Evolutionary conservation across 2,888 invertebrate species (phyloP).

Genomic region (Epistrophella euchroma): DNA sequence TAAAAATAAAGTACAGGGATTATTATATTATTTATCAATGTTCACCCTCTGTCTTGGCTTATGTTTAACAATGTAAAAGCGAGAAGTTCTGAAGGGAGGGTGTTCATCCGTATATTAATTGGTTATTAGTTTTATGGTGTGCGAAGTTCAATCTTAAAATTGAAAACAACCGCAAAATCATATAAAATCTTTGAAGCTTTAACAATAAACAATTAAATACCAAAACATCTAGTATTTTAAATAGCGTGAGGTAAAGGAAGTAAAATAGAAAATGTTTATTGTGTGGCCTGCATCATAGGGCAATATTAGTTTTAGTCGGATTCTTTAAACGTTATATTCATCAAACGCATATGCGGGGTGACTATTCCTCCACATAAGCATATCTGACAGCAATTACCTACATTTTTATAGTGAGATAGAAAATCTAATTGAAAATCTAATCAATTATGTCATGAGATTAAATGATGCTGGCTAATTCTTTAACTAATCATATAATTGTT

Average conservation of each 20-base stretch:
- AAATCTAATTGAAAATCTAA: not conserved
- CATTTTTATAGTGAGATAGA: not conserved
- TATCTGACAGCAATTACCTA: not conserved
- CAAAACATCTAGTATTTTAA: not conserved
- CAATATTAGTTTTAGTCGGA: not conserved
- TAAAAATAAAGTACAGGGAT: slow-evolving; percentile 14
- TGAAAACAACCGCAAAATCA: slow-evolving; percentile 8
- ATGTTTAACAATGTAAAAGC: slow-evolving; percentile 33
- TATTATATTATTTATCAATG: slow-evolving; percentile 4
- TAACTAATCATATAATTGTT: not conserved
- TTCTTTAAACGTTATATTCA: not conserved
- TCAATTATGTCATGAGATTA: not conserved
- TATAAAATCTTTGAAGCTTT: slow-evolving; percentile 14
- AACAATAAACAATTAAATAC: not conserved
- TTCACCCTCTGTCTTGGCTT: slow-evolving; percentile 34
- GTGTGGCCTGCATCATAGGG: slow-evolving; percentile 2
- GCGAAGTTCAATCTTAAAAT: slow-evolving; percentile 20
- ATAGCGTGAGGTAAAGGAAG: not conserved
- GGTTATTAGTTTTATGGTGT: slow-evolving; percentile 55
- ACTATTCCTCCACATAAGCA: not conserved
- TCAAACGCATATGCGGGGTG: slow-evolving; percentile 15
- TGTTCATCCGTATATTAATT: slow-evolving; percentile 52
- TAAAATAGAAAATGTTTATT: not conserved
- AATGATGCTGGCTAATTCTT: not conserved
- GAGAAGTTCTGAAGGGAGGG: slow-evolving; percentile 26